Conservation (phyloP, 2,797 vertebrate genomes). For the Argentina silus region DNA sequence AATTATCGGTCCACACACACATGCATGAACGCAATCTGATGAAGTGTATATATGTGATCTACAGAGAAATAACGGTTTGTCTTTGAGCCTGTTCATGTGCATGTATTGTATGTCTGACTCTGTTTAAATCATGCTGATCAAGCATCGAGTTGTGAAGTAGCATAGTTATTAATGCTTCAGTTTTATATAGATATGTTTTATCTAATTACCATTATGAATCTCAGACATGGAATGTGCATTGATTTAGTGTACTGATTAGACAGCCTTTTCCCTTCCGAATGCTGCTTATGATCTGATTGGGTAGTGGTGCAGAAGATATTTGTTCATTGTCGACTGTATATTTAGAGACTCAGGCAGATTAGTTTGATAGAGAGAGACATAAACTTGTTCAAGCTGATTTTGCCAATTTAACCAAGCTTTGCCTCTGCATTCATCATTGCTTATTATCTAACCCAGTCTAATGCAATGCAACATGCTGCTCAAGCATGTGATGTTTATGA, state of each 20-base stretch:
- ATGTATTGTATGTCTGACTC: background rate
- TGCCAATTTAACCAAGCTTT: slow-evolving; percentile 41
- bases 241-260: slow-evolving; percentile 29
- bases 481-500: background rate
- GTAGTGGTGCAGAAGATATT: slow-evolving; percentile 52
- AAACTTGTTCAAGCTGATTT: slow-evolving; percentile 47
- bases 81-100: slow-evolving; percentile 6
- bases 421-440: background rate
- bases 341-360: slow-evolving; percentile 49
- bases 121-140: slow-evolving; percentile 41
- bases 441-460: background rate
- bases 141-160: slow-evolving; percentile 20
- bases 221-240: slow-evolving; percentile 34
- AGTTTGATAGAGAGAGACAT: slow-evolving; percentile 53
- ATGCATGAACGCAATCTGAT: slow-evolving; percentile 1
- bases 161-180: slow-evolving; percentile 37
- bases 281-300: slow-evolving; percentile 48
- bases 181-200: slow-evolving; percentile 36
- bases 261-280: background rate
- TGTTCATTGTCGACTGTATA: slow-evolving; percentile 47
- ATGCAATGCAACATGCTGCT: background rate
- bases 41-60: slow-evolving; percentile 2
- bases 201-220: slow-evolving; percentile 37
- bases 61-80: background rate
- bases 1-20: background rate